phyloP scores from a whole-genome alignment of 1,140 invertebrate species.

The Streblospio benedicti region DNA sequence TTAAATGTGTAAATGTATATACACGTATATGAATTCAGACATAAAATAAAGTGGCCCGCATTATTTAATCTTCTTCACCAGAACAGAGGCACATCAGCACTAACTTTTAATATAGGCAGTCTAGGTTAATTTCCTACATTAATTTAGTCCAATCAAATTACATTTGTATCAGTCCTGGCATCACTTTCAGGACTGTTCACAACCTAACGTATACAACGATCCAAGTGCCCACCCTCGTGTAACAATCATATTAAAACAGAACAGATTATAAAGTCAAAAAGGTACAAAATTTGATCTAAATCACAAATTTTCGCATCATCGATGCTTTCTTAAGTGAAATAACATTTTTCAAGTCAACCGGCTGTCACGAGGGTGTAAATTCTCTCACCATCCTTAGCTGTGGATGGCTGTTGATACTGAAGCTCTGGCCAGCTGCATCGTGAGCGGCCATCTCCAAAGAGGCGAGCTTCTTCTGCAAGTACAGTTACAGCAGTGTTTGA shows the following conservation, averaged over 20 bases:
- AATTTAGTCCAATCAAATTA: too few relatives aligned
- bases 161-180: too few relatives aligned
- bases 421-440: slow-evolving; percentile 46
- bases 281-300: background rate
- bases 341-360: background rate
- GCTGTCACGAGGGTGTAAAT: background rate
- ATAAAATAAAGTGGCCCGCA: background rate
- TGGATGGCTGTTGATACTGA: slow-evolving; percentile 50
- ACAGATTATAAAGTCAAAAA: background rate
- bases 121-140: too few relatives aligned
- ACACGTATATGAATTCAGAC: background rate
- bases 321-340: background rate
- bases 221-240: background rate
- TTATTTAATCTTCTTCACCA: background rate
- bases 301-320: background rate
- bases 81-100: background rate
- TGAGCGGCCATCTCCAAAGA: slow-evolving; percentile 47
- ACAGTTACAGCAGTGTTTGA: too few relatives aligned
- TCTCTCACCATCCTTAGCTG: slow-evolving; percentile 49
- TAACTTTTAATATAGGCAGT: too few relatives aligned
- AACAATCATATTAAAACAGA: background rate
- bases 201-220: too few relatives aligned
- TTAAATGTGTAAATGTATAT: background rate
- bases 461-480: slow-evolving; percentile 39
- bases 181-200: too few relatives aligned